Evolutionary conservation across 2,113 vertebrate species (phyloP).

Genomic region (Callionymus lyra): DNA sequence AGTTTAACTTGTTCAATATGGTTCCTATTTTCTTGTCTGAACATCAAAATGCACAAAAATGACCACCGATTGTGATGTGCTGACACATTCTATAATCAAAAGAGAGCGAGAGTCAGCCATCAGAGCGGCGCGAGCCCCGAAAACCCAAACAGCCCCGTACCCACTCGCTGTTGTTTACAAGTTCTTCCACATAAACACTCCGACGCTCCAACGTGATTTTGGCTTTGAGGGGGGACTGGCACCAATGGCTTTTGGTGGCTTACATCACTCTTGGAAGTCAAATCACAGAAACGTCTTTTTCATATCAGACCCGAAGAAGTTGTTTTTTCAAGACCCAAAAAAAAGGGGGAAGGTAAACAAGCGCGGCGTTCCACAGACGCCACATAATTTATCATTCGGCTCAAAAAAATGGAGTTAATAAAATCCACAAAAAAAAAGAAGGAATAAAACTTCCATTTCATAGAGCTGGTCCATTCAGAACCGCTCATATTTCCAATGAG

Average conservation of each 20-base stretch:
- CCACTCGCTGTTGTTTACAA: constrained; percentile 59
- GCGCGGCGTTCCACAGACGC: constrained; percentile 49
- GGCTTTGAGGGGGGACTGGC: constrained; percentile 53
- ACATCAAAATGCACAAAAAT: constrained; percentile 63
- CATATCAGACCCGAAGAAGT: constrained; percentile 57
- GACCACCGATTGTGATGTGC: constrained; percentile 59
- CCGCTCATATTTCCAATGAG: constrained; percentile 63
- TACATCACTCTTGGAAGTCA: constrained; percentile 59
- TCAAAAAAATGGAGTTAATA: constrained; percentile 63
- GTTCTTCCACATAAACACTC: constrained; percentile 61
- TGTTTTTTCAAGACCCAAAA: constrained; percentile 17
- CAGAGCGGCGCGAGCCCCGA: constrained; percentile 47
- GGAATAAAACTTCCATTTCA: constrained; percentile 65
- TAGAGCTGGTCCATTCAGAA: constrained; percentile 64
- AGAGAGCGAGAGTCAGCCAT: constrained; percentile 54
- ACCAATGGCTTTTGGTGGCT: constrained; percentile 60
- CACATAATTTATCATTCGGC: constrained; percentile 63
- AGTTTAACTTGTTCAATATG: constrained; percentile 54
- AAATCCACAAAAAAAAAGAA: constrained; percentile 62
- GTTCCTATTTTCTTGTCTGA: constrained; percentile 55
- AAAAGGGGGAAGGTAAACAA: constrained; percentile 59
- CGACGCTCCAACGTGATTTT: constrained; percentile 58
- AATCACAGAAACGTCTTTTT: constrained; percentile 60
- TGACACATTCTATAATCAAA: constrained; percentile 61
- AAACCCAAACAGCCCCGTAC: constrained; percentile 59